Base-by-base conservation (phyloP, 1,140 invertebrate species). In the Drosophila persimilis region DNA sequence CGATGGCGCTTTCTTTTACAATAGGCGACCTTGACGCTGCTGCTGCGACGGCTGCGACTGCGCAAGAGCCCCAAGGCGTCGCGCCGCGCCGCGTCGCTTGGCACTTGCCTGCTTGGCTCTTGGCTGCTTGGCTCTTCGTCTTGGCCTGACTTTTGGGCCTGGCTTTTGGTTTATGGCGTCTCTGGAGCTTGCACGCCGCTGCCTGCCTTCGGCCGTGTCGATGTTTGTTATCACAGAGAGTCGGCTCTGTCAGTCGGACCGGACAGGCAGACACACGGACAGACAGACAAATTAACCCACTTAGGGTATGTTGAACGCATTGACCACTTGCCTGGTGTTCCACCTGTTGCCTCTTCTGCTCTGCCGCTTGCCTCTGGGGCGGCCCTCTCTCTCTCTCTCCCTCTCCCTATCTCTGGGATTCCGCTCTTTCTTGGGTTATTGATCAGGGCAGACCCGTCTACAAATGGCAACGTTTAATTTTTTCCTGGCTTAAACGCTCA, bases 1-100 rank as follows among this genome's bases (percentile, higher is more conserved):
- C 83, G 70, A 53, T 88, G 79, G 64, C 83, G 83, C 83, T 88
- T 88, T 88, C 83, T 88, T 88, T 88, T 89, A 88, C 79, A 88
- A 88, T 89, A 88, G 83, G 67, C 83, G 83, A 88, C 83, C 83
- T 88, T 88, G 83, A 88, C 50, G 77, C 73, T 31, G 66, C 47
- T 43, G 46, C 73, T 66, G 60, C 66, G 58, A 60, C 66, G 20
- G 54, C 46, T 35, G 47, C 75, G 72, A 67, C 80, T 79, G 74
- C 79, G 79, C 73, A 81, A 81, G 78, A 72, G 75, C 71, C 22
- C 35, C 35, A 39, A 39, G 11, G 35, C 24, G 24, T 26, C 24
- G 24, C 24, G 5, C 4, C 35, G 11, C 35, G 9, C 11, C 35
- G 35, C 31, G 31, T 39, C 11, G 48, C 51, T 53, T 58, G 59